Percentiles rank a stretch among this genome's conserved stretches.
Evolutionary conservation across 1,140 invertebrate species (phyloP).

Genomic region (Yoshiicerus persimilis): DNA sequence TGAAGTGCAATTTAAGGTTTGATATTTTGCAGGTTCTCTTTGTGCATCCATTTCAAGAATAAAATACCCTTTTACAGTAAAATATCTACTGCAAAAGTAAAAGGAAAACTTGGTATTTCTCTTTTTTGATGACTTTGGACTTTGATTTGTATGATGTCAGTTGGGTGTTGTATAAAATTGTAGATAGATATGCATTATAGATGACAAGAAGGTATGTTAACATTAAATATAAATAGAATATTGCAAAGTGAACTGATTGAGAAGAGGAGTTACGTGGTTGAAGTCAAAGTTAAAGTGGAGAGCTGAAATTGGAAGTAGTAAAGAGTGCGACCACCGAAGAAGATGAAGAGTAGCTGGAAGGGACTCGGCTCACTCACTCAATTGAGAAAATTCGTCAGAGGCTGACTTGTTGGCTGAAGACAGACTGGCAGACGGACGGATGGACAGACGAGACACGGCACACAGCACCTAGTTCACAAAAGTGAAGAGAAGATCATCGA

Average conservation of each 20-base stretch:
- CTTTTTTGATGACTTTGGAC: neutral
- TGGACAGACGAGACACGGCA: neutral
- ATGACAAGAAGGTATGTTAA: neutral
- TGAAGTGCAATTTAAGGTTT: no score
- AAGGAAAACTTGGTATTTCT: no score
- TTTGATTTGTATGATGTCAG: neutral
- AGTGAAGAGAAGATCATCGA: neutral
- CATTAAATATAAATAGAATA: neutral
- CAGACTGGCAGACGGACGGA: neutral
- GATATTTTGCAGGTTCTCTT: no score
- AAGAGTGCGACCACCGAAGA: neutral
- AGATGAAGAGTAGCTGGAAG: slow-evolving; percentile 9
- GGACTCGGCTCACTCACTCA: neutral
- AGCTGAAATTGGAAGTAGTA: neutral
- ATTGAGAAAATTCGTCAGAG: neutral
- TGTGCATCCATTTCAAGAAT: no score
- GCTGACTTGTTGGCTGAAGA: neutral
- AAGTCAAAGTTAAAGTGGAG: neutral
- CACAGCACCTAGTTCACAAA: neutral
- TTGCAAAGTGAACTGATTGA: neutral
- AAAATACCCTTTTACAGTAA: no score
- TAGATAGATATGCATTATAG: neutral
- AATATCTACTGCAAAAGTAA: no score
- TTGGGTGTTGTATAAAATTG: no score
- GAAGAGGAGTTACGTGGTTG: neutral